Evolutionary conservation across 2,113 vertebrate genomes (phyloP).

Genomic region (Lepidothrix coronata): DNA sequence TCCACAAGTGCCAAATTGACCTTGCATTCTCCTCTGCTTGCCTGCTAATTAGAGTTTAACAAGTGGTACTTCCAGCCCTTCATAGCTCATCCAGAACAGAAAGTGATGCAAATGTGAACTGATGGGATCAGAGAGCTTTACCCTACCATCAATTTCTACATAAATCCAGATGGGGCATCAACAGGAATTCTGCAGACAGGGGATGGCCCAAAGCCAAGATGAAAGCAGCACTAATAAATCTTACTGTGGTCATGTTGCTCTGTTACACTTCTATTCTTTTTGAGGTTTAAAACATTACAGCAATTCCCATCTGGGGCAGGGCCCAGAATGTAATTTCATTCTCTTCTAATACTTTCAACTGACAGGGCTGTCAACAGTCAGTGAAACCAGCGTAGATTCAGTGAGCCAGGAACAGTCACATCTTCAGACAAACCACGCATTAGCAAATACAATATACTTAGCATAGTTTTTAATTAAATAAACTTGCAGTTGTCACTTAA

Average conservation of each 20-base stretch:
- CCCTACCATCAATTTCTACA: not conserved
- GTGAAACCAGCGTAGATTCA: not conserved
- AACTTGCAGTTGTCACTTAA: not conserved
- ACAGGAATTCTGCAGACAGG: constrained; percentile 24
- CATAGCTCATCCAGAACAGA: not conserved
- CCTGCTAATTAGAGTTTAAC: constrained; percentile 47
- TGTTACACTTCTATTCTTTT: not conserved
- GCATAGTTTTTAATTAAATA: not conserved
- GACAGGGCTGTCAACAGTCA: not conserved
- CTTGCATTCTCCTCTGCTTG: constrained; percentile 44
- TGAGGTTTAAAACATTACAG: constrained; percentile 10
- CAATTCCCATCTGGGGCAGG: constrained; percentile 26
- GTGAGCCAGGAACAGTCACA: not conserved
- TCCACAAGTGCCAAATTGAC: not conserved
- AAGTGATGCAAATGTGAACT: constrained; percentile 18
- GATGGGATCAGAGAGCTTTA: constrained; percentile 31
- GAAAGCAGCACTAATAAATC: constrained; percentile 47
- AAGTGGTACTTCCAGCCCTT: not conserved
- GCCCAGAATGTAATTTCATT: constrained; percentile 22
- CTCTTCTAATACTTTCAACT: not conserved
- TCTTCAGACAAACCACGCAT: not conserved
- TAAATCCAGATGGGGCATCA: constrained; percentile 28
- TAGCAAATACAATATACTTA: not conserved
- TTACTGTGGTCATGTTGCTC: not conserved
- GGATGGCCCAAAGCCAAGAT: constrained; percentile 34